phyloP scores from a whole-genome alignment of 2,797 vertebrate genomes.

The Anableps anableps region DNA sequence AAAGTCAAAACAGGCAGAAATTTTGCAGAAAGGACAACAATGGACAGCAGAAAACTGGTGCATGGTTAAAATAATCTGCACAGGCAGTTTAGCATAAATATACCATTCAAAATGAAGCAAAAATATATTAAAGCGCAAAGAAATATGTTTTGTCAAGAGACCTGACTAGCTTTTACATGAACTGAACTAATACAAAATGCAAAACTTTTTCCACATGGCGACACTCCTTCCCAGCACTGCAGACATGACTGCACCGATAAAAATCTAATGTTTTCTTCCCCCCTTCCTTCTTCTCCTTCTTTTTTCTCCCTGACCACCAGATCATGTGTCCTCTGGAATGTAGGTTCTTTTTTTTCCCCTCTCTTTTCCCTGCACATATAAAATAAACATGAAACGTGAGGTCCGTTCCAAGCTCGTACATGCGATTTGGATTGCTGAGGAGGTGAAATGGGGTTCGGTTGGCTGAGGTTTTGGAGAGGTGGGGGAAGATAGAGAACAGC shows the following conservation, averaged over 20 bases:
- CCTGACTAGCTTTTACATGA: background rate
- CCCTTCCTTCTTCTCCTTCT: constrained; percentile 16
- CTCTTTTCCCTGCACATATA: constrained; percentile 20
- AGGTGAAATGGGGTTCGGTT: constrained; percentile 35
- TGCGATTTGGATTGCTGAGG: constrained; percentile 20
- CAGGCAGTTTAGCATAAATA: no score
- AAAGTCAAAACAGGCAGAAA: no score
- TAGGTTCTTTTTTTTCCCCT: constrained; percentile 4
- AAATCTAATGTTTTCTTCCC: constrained; percentile 17
- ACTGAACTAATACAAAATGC: constrained; percentile 12
- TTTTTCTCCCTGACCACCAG: constrained; percentile 15
- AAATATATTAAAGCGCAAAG: background rate
- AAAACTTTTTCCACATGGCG: constrained; percentile 31
- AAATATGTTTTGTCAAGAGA: background rate
- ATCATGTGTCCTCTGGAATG: constrained; percentile 66
- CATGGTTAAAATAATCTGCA: no score
- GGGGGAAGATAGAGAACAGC: constrained; percentile 68
- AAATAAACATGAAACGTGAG: constrained; percentile 67
- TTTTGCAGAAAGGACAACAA: no score
- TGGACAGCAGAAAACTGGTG: no score
- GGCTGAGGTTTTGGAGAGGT: constrained; percentile 39
- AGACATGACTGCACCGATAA: constrained; percentile 22
- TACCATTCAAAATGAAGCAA: no score
- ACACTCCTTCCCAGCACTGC: constrained; percentile 36
- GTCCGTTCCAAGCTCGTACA: constrained; percentile 15